phyloP scores from a whole-genome alignment of 2,888 invertebrate genomes.

The Cephus spinipes region DNA sequence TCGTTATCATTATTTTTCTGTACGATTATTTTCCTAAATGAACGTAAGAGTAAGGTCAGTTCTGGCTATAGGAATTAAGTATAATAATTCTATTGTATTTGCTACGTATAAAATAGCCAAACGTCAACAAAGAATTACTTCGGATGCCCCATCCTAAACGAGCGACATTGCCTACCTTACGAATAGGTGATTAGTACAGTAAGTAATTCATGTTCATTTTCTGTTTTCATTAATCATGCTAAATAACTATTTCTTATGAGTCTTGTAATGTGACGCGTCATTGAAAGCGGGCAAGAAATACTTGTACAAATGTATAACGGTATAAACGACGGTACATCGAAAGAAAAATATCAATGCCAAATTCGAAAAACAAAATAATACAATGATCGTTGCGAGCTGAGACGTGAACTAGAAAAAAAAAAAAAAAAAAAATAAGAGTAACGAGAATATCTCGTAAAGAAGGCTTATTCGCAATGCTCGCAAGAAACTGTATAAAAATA shows the following conservation, averaged over 20 bases:
- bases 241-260: neutral
- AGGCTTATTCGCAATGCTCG: neutral
- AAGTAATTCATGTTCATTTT: neutral
- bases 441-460: neutral
- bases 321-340: neutral
- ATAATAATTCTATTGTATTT: conserved; percentile 20
- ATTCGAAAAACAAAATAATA: neutral
- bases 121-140: conserved; percentile 49
- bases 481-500: neutral
- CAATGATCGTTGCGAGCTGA: neutral
- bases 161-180: neutral
- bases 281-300: neutral
- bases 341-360: neutral
- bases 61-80: conserved; percentile 41
- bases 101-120: conserved; percentile 46
- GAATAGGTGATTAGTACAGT: neutral
- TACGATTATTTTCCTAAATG: conserved; percentile 43
- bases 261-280: neutral
- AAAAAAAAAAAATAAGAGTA: neutral
- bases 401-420: neutral
- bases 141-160: neutral
- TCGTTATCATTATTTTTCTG: conserved; percentile 44
- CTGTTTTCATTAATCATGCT: neutral
- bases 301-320: neutral
- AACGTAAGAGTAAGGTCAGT: conserved; percentile 44